A percentile compares a stretch with the other conserved stretches of the same genome.
phyloP scores from a whole-genome alignment of 2,797 vertebrate species.

The Lutjanus argentimaculatus region DNA sequence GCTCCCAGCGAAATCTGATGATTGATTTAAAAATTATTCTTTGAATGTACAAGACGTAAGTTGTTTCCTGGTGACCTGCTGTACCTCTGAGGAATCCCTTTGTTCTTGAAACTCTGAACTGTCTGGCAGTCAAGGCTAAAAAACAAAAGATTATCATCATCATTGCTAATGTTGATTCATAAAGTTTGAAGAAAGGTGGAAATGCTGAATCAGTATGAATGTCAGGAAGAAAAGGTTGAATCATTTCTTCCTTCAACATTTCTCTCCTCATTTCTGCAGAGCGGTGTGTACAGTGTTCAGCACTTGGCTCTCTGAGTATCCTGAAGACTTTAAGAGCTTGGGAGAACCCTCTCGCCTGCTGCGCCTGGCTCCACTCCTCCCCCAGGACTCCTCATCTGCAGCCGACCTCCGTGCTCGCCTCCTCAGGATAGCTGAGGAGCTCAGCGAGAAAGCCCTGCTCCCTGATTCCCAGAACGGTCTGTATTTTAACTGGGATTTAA shows the following conservation, averaged over 20 bases:
- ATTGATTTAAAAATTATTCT: constrained; percentile 16
- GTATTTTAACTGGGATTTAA: constrained; percentile 18
- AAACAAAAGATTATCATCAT: not conserved
- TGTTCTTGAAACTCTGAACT: not conserved
- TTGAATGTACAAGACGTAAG: not conserved
- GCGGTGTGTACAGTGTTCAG: constrained; percentile 89
- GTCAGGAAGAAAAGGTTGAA: not conserved
- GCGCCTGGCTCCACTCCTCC: constrained; percentile 86
- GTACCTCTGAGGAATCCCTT: not conserved
- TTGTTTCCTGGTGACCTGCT: not conserved
- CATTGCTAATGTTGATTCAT: not conserved
- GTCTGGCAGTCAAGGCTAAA: not conserved
- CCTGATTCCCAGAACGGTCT: constrained; percentile 64
- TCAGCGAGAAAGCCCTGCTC: constrained; percentile 84
- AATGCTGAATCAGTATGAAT: not conserved
- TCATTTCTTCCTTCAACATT: not conserved
- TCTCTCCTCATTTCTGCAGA: constrained; percentile 71
- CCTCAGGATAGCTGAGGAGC: constrained; percentile 83
- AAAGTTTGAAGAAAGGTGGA: not conserved
- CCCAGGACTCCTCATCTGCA: constrained; percentile 77
- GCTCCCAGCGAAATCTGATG: not conserved
- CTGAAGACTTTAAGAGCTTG: constrained; percentile 88
- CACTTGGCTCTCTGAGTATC: constrained; percentile 91
- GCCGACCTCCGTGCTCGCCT: constrained; percentile 77
- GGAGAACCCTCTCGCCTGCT: constrained; percentile 85